phyloP scores from a whole-genome alignment of 2,888 invertebrate genomes.

The Blastobasis adustella region DNA sequence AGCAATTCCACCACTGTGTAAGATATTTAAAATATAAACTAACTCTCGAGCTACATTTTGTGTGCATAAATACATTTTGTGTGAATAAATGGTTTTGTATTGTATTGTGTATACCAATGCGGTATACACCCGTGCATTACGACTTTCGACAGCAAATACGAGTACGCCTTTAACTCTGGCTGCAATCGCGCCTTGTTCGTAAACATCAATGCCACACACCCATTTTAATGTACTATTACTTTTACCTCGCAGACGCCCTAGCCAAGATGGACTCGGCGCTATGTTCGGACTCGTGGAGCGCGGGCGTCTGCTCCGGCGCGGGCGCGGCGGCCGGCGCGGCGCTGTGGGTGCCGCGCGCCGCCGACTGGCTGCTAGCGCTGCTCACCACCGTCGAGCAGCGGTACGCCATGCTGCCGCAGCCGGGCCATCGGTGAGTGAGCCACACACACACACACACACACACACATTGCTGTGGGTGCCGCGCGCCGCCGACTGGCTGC shows the following conservation, averaged over 20 bases:
- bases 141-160: too few relatives aligned
- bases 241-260: conserved; percentile 80
- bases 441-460: background rate
- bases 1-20: too few relatives aligned
- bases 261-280: conserved; percentile 93
- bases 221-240: background rate
- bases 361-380: conserved; percentile 90
- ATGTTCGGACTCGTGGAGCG: conserved; percentile 83
- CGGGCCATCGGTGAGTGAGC: conserved; percentile 80
- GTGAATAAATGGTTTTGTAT: too few relatives aligned
- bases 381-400: conserved; percentile 91
- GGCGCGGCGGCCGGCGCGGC: conserved; percentile 73
- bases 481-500: too few relatives aligned
- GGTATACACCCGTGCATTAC: too few relatives aligned
- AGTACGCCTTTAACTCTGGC: too few relatives aligned
- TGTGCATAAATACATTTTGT: too few relatives aligned
- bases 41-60: too few relatives aligned
- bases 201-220: background rate
- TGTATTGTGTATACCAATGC: too few relatives aligned
- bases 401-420: conserved; percentile 86
- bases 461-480: too few relatives aligned
- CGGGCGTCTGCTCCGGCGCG: conserved; percentile 68
- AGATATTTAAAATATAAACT: too few relatives aligned
- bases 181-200: too few relatives aligned
- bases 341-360: conserved; percentile 89